These are phyloP conservation scores for Euura lappo DNA, from an alignment of 1,140 invertebrate genomes.

Conservation along the genomic window DNA sequence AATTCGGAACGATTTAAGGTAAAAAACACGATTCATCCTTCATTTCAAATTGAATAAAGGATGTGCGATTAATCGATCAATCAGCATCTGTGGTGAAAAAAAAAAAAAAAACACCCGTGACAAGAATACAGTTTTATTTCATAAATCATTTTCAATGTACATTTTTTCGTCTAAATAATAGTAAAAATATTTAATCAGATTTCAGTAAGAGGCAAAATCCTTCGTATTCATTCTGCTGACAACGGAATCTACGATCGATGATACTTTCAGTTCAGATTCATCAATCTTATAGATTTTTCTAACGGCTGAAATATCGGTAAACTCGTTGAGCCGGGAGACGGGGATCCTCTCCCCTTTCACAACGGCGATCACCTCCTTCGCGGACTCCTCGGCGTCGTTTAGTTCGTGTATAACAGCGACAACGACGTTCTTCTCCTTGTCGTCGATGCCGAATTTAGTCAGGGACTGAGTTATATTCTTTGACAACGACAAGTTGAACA, in stretches of 20 bases:
- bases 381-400: slow-evolving; percentile 44
- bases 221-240: slow-evolving; percentile 68
- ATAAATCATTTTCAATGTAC: background rate
- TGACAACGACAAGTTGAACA: slow-evolving; percentile 72
- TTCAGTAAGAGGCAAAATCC: slow-evolving; percentile 47
- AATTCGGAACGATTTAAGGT: too few species aligned
- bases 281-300: slow-evolving; percentile 67
- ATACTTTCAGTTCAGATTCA: slow-evolving; percentile 51
- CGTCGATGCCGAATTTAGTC: slow-evolving; percentile 68
- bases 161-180: background rate
- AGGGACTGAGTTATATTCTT: slow-evolving; percentile 74
- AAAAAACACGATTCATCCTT: too few species aligned
- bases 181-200: slow-evolving; percentile 22
- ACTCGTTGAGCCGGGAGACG: slow-evolving; percentile 54
- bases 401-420: slow-evolving; percentile 61
- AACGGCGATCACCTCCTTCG: slow-evolving; percentile 45
- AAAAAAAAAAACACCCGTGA: background rate
- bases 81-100: background rate
- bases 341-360: slow-evolving; percentile 61
- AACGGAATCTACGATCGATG: slow-evolving; percentile 63
- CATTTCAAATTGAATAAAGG: too few species aligned
- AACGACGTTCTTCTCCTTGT: slow-evolving; percentile 62
- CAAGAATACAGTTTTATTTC: background rate
- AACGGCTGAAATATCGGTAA: slow-evolving; percentile 58
- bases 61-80: too few species aligned